Evolutionary conservation across 2,888 invertebrate genomes (phyloP), one percentile per base, ranked within the genome.

Genomic region (Bedellia somnulentella): DNA sequence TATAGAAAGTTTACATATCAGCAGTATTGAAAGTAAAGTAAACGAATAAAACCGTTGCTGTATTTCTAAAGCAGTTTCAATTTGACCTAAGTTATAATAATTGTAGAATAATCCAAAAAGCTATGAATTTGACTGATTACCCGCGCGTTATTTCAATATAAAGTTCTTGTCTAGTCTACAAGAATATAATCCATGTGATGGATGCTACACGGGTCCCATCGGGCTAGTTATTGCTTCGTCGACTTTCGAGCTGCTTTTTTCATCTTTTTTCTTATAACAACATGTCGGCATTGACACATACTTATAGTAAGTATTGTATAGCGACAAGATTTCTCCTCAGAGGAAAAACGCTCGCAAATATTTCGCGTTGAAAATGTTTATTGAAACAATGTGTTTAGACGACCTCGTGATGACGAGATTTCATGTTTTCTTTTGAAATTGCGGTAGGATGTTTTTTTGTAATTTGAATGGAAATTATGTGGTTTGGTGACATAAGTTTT

Each of bases 211-310:
- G 44, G 42, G 42, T 36, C 39, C 37, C 39, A 42, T 44, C 37
- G 39, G 39, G n/a, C 39, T 41, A 43, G 43, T 45, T 49, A 47
- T 49, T 47, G 46, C 45, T 32, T 42, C 29, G 26, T 31, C 30
- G 31, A 34, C 17, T 28, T 24, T 24, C n/a, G n/a, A 33, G 37
- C 10, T 37, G 39, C 29, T 36, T 36, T 35, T 35, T 30, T 31
- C 23, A 14, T 10, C 12, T 4, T 29, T 29, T 36, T 38, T 34
- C 36, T 31, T 29, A 33, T 35, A 36, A 33, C 35, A 23, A 10
- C 8, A 21, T n/a, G 21, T 21, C 9, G 9, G 8, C 8, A n/a
- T 21, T 21, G 21, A 21, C 21, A 21, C 10, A 21, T 10, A n/a
- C 21, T 21, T 21, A n/a, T 10, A n/a, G 8, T 21, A 3, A n/a